Percentiles rank a stretch among this genome's conserved stretches.
Conservation (phyloP, 2,113 vertebrate genomes). For the Steatornis caripensis region DNA sequence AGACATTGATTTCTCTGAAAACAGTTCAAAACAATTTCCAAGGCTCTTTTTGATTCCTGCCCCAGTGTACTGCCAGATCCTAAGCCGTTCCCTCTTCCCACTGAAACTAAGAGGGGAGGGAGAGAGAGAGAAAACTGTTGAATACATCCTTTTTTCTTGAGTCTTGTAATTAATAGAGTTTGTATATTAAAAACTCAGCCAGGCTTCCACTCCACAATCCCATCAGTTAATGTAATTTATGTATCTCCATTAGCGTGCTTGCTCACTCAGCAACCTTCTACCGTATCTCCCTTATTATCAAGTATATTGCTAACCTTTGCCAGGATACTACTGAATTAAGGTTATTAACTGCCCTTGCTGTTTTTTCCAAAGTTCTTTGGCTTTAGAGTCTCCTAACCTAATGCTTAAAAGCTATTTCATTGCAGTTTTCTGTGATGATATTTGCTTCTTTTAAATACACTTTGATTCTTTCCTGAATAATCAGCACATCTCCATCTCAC, state of each 20-base stretch:
- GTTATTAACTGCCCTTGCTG: neutral
- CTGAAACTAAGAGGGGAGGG: rapidly evolving
- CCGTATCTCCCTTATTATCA: neutral
- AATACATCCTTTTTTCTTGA: neutral
- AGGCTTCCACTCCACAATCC: neutral
- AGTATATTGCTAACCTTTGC: neutral
- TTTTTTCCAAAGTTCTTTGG: slow-evolving; percentile 5
- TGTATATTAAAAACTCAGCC: neutral
- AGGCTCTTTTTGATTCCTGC: neutral
- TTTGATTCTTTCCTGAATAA: slow-evolving; percentile 18
- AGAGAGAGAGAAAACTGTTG: neutral
- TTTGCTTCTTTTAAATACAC: slow-evolving; percentile 27
- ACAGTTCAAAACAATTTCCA: neutral
- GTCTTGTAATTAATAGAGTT: neutral
- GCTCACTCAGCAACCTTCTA: slow-evolving; percentile 18
- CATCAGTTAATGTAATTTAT: slow-evolving; percentile 4
- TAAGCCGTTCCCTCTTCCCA: neutral
- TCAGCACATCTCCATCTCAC: slow-evolving; percentile 53
- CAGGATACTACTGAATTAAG: slow-evolving; percentile 3
- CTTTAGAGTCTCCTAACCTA: slow-evolving; percentile 4
- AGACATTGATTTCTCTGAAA: neutral
- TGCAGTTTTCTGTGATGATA: slow-evolving; percentile 23
- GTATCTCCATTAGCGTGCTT: neutral
- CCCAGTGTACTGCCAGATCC: rapidly evolving
- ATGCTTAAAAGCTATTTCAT: slow-evolving; percentile 53